Conservation (phyloP, 2,888 invertebrate genomes). For the Hemaris fuciformis region DNA sequence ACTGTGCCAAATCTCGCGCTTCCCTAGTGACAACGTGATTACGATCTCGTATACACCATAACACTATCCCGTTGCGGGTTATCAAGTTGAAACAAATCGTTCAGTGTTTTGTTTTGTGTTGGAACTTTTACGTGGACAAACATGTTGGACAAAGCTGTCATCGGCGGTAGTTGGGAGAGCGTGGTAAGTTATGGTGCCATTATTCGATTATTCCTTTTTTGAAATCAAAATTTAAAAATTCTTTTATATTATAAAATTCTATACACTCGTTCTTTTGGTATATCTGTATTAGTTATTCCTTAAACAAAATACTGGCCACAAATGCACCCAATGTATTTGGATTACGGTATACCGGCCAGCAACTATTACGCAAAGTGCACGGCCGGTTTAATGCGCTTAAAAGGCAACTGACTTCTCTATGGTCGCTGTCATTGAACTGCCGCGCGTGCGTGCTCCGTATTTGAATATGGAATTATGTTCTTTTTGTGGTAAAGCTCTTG, state of each 20-base stretch:
- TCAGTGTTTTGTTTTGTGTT: slow-evolving; percentile 50
- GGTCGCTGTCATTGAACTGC: slow-evolving; percentile 70
- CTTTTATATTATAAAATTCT: background rate
- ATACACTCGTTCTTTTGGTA: background rate
- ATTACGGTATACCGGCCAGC: slow-evolving; percentile 47
- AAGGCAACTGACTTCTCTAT: slow-evolving; percentile 70
- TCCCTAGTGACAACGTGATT: slow-evolving; percentile 66
- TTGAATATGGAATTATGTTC: slow-evolving; percentile 67
- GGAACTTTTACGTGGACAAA: slow-evolving; percentile 38
- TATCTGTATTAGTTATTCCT: background rate
- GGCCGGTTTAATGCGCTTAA: slow-evolving; percentile 63
- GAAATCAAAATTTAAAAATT: background rate
- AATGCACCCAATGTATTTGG: slow-evolving; percentile 31
- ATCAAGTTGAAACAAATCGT: slow-evolving; percentile 36
- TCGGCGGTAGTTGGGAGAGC: slow-evolving; percentile 78
- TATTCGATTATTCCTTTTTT: background rate
- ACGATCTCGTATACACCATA: slow-evolving; percentile 41
- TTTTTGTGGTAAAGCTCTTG: slow-evolving; percentile 70
- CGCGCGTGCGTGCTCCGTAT: slow-evolving; percentile 55
- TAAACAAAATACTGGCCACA: slow-evolving; percentile 11
- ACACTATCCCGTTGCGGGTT: slow-evolving; percentile 33
- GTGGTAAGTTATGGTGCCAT: slow-evolving; percentile 58
- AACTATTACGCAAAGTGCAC: slow-evolving; percentile 69
- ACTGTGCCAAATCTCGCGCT: slow-evolving; percentile 64
- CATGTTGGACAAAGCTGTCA: slow-evolving; percentile 73